A percentile compares a stretch with the other conserved stretches of the same genome.
Evolutionary conservation across 2,888 invertebrate species (phyloP).

Genomic region (Phalera bucephala): DNA sequence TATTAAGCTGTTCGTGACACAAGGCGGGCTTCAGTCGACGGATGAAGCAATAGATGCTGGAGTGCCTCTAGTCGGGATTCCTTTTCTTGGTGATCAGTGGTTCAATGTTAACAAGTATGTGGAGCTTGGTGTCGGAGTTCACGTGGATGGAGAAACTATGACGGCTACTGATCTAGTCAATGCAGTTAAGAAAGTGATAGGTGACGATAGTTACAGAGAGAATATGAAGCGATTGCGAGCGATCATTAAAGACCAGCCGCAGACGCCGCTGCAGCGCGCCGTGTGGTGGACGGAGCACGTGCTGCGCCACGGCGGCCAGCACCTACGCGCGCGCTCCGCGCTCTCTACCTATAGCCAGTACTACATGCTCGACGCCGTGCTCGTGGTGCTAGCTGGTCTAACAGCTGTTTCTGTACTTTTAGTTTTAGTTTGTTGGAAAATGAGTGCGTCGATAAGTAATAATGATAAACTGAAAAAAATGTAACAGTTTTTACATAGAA

Average conservation of each 20-base stretch:
- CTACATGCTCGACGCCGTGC: constrained; percentile 15
- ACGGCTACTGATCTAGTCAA: constrained; percentile 18
- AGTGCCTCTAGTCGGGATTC: constrained; percentile 47
- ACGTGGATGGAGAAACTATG: background rate
- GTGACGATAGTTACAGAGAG: constrained; percentile 18
- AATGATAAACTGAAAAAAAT: background rate
- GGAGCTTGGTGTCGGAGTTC: background rate
- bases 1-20: constrained; percentile 46
- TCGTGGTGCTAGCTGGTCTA: constrained; percentile 3
- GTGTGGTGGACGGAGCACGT: constrained; percentile 44
- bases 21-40: constrained; percentile 56
- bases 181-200: constrained; percentile 22
- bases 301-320: constrained; percentile 34
- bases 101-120: constrained; percentile 41
- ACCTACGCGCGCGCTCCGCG: constrained; percentile 32
- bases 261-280: constrained; percentile 31
- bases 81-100: constrained; percentile 52
- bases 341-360: constrained; percentile 28
- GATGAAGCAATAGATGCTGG: constrained; percentile 51
- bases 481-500: background rate
- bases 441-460: background rate
- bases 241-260: constrained; percentile 32
- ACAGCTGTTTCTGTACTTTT: background rate
- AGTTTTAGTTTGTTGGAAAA: background rate
- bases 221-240: constrained; percentile 22